Conservation (phyloP, 2,888 invertebrate species). For the Cryptocephalus primarius region DNA sequence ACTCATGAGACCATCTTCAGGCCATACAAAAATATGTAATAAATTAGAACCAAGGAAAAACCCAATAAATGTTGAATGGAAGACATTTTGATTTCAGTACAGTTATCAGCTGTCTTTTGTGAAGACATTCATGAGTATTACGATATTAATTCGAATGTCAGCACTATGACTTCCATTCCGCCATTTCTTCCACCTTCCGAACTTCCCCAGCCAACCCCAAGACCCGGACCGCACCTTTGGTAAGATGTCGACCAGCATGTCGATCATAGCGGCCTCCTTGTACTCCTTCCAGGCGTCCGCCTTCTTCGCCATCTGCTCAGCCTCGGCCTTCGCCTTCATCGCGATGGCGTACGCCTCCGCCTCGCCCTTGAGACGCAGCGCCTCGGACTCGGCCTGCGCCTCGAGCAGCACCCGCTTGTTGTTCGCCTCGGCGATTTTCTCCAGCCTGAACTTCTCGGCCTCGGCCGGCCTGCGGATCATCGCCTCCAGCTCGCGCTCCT, state of each 20-base stretch:
- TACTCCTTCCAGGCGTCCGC: conserved; percentile 97
- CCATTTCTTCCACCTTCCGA: too few species aligned
- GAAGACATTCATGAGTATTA: too few species aligned
- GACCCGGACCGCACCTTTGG: too few species aligned
- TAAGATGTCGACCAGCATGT: conserved; percentile 90
- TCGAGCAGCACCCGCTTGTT: conserved; percentile 79
- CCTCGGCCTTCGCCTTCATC: conserved; percentile 91
- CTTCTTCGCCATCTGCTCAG: conserved; percentile 94
- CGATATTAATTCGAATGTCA: too few species aligned
- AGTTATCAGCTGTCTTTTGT: too few species aligned
- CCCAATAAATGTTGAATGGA: too few species aligned
- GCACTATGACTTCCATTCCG: too few species aligned
- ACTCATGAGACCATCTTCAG: too few species aligned
- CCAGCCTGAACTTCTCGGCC: conserved; percentile 83
- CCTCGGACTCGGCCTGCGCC: conserved; percentile 91
- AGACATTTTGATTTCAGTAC: too few species aligned
- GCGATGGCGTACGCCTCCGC: conserved; percentile 89
- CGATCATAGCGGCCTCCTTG: conserved; percentile 89
- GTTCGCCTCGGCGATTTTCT: conserved; percentile 92
- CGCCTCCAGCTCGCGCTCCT: conserved; percentile 87
- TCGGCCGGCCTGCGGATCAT: conserved; percentile 90
- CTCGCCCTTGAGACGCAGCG: conserved; percentile 73
- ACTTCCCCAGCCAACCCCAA: too few species aligned
- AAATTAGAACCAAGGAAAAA: too few species aligned
- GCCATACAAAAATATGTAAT: too few species aligned